These are phyloP conservation scores for Spheniscus humboldti DNA, from an alignment of 2,797 vertebrate genomes.

Conservation along the genomic window DNA sequence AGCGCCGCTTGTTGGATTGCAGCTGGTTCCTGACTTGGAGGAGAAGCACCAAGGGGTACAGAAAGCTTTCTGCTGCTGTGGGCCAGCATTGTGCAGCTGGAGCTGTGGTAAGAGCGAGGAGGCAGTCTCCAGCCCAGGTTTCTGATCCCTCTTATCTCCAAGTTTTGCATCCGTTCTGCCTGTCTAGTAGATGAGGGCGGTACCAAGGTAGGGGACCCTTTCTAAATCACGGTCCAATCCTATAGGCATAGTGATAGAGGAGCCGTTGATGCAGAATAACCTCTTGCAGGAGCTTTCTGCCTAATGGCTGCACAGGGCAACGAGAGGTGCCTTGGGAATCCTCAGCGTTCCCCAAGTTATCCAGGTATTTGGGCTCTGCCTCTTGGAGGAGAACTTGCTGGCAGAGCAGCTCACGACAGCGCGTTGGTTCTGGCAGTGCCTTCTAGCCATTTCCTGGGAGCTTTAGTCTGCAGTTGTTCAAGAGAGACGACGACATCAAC, in stretches of 20 bases:
- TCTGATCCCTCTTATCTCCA: not conserved
- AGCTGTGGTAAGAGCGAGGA: not conserved
- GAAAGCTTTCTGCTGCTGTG: not conserved
- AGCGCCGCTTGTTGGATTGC: not conserved
- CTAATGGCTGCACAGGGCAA: not conserved
- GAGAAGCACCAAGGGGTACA: not conserved
- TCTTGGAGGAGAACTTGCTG: not conserved
- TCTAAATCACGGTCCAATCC: not conserved
- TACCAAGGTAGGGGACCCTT: not conserved
- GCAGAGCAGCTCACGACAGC: not conserved
- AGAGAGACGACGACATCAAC: not conserved
- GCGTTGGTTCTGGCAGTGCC: not conserved
- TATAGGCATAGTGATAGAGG: not conserved
- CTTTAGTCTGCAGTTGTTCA: not conserved
- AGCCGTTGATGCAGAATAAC: accelerated
- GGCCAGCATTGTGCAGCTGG: not conserved
- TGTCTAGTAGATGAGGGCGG: not conserved
- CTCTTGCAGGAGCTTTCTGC: not conserved
- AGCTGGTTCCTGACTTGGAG: not conserved
- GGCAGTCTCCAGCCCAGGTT: not conserved
- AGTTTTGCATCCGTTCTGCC: accelerated
- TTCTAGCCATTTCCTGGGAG: not conserved
- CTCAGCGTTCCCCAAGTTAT: not conserved
- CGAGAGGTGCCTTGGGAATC: not conserved
- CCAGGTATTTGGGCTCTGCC: not conserved